Base-by-base conservation (phyloP, 2,797 vertebrate species). In the Xerus rutilus region DNA sequence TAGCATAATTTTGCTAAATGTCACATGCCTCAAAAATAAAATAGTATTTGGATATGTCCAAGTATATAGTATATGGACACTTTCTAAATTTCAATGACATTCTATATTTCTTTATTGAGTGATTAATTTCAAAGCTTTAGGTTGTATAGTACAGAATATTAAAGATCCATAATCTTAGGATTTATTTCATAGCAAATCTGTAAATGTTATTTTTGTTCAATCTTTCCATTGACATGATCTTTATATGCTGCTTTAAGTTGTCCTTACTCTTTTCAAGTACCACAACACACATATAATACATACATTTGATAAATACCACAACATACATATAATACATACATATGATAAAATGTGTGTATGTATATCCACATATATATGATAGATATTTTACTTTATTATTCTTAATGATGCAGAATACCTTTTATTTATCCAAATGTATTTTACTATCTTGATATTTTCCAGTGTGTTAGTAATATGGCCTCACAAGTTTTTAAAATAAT, bases 31-130 rank as follows among this genome's bases (percentile, higher is more conserved):
- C 45, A 45, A 18, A 49, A 21, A 32, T 15, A 92, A 81, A 74
- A 20, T 70, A 43, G 23, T 65, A 25, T 69, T 83, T 82, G 69
- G 0, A 45, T 95, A 10, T 72, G 59, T 59, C 52, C 20, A 84
- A 45, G 47, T 45, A 47, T 47, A 28, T 84, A 43, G 25, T 65
- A 28, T 73, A 72, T 93, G 57, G 1, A 21, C 0, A 49, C 65
- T 82, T 89, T 15, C 62, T 76, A 43, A 18, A 52, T 73, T 72
- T 96, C 79, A 94, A 25, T 81, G 70, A 35, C 21, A 81, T 35
- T 86, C 11, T 14, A 11, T 39, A 35, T 73, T 83, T 86, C 8
- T 74, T 86, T 67, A 64, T 14, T 77, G 1, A 78, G 6, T 25
- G 52, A 39, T 87, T 76, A 64, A 59, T 70, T 86, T 92, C 57